Base-by-base conservation (phyloP, 2,888 invertebrate genomes). In the Agrochola lota region DNA sequence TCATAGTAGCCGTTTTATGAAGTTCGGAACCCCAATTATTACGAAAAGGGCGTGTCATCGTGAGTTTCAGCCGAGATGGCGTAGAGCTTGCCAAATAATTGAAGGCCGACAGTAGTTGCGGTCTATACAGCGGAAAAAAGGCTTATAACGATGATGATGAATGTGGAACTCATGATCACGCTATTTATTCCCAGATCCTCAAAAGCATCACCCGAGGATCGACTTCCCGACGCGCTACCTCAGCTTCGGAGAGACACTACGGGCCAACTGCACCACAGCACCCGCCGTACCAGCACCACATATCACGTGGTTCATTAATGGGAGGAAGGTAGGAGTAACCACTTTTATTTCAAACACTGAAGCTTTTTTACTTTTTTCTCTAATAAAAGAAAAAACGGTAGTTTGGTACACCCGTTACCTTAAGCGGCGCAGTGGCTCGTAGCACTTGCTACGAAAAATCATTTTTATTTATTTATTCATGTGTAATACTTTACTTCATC, bases 261-360 rank as follows among this genome's bases (percentile, higher is more conserved):
- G 94, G 62, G 95, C 94, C 17, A 96, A 96, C 90, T 96, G 96
- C 91, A 98, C 98, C 70, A 98, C 98, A 57, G 97, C 98, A 73
- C 97, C 98, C 23, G 98, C 98, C 30, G 95, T 97, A 85, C 98
- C 98, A 66, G 97, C 98, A 52, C 98, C 98, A 43, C 97, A 98
- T 91, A 97, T 98, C 92, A 98, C 98, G 74, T 98, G 98, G 98
- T 97, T 98, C 90, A 97, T 98, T 92, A 98, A 98, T 92, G 98
- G 97, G 77, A 97, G 97, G 91, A 97, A 98, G 97, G 98, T 98
- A 95, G 0, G 59, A 26, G 57, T 23, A 49, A 55, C 9, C 49
- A 60, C 5, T 3, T 40, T 76, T 40, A 49, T 60, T 40, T 46
- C 9, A 30, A 46, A 26, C 23, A 76, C 6, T 8, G 26, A n/a